phyloP scores from a whole-genome alignment of 2,797 vertebrate species.

The Streptopelia turtur region DNA sequence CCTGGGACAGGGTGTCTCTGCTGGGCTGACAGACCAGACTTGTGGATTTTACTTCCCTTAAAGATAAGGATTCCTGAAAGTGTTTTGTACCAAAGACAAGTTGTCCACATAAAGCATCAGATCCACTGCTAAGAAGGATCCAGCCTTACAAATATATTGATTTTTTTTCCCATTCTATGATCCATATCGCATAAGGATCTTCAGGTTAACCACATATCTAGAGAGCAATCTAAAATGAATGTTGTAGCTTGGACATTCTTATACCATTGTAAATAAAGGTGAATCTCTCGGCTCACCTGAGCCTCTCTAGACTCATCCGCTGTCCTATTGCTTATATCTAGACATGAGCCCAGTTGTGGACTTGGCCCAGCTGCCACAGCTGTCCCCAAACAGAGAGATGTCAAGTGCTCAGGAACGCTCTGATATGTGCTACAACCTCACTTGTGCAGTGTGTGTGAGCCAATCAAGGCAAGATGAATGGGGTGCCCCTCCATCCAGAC shows the following conservation, averaged over 20 bases:
- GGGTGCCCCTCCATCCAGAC: not conserved
- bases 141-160: not conserved
- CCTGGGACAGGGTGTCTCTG: not conserved
- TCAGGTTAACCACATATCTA: not conserved
- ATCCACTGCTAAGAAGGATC: not conserved
- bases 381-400: not conserved
- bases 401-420: not conserved
- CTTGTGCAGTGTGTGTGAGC: no score
- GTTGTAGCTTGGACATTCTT: not conserved
- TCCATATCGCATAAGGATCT: not conserved
- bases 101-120: not conserved
- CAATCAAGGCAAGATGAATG: not conserved
- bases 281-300: not conserved
- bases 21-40: not conserved
- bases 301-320: not conserved
- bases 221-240: not conserved
- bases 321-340: not conserved
- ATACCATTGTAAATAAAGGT: not conserved
- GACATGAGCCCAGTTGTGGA: not conserved
- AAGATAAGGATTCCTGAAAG: not conserved
- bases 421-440: not conserved
- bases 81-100: not conserved
- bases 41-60: not conserved
- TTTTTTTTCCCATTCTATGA: not conserved
- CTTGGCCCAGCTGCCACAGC: not conserved